A percentile compares a stretch with the other conserved stretches of the same genome.
These are phyloP conservation scores for Neocloeon triangulifer DNA, from an alignment of 1,140 invertebrate genomes.

Conservation along the genomic window DNA sequence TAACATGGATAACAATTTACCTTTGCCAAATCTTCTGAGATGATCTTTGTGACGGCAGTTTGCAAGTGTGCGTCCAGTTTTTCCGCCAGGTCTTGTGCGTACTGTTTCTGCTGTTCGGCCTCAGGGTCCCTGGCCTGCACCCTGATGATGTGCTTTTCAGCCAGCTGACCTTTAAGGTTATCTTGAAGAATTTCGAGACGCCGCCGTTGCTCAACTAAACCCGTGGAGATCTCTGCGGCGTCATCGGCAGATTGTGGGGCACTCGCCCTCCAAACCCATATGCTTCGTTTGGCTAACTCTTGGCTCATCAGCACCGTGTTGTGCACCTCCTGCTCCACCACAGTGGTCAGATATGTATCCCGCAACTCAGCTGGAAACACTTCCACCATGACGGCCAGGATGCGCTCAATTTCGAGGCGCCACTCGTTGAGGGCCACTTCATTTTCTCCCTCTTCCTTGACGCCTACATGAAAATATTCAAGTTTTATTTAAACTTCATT, in stretches of 20 bases:
- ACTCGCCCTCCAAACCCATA: constrained; percentile 37
- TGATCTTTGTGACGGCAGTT: constrained; percentile 29
- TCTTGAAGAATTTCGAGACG: constrained; percentile 40
- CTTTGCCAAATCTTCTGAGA: constrained; percentile 24
- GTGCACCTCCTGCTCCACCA: constrained; percentile 58
- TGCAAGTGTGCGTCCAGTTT: constrained; percentile 23
- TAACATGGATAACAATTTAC: constrained; percentile 9
- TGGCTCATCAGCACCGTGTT: constrained; percentile 50
- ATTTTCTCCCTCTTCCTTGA: constrained; percentile 18
- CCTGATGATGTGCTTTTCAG: constrained; percentile 34
- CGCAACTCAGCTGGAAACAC: constrained; percentile 45
- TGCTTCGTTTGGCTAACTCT: constrained; percentile 44
- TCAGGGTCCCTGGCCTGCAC: constrained; percentile 19
- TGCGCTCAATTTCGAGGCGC: constrained; percentile 32
- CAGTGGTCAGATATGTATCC: constrained; percentile 54
- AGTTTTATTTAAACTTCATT: too few species aligned
- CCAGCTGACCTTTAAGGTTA: constrained; percentile 39
- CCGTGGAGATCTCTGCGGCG: constrained; percentile 7
- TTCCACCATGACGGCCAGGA: constrained; percentile 37
- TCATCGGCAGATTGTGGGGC: neutral
- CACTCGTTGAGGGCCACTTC: constrained; percentile 27
- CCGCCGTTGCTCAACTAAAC: constrained; percentile 31
- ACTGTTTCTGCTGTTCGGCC: too few species aligned
- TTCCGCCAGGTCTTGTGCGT: constrained; percentile 33
- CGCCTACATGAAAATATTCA: too few species aligned